Conservation (phyloP, 2,797 vertebrate genomes). For the Ptychadena robeensis region DNA sequence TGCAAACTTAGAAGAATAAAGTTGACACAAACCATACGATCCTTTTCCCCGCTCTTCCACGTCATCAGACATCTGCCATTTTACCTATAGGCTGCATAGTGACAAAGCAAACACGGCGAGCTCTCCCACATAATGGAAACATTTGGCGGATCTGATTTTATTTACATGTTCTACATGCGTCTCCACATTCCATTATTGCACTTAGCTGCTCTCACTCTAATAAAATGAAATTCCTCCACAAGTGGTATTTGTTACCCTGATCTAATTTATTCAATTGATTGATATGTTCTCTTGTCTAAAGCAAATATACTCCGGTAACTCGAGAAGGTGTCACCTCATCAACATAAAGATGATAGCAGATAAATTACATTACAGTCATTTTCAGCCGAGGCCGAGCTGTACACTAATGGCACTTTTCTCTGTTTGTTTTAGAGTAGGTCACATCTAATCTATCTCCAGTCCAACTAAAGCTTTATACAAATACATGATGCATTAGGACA, state of each 20-base stretch:
- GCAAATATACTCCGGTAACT: slow-evolving; percentile 57
- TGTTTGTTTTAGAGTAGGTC: slow-evolving; percentile 42
- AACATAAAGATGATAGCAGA: slow-evolving; percentile 46
- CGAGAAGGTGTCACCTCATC: slow-evolving; percentile 55
- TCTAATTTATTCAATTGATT: slow-evolving; percentile 57
- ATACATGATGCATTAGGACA: slow-evolving; percentile 33
- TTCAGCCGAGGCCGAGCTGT: background rate
- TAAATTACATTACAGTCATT: slow-evolving; percentile 49
- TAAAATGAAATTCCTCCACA: slow-evolving; percentile 37
- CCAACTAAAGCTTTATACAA: slow-evolving; percentile 48
- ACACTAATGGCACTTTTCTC: slow-evolving; percentile 24
- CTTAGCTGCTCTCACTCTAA: slow-evolving; percentile 38
- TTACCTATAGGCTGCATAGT: background rate
- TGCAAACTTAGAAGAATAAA: too few species aligned
- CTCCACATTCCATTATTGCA: slow-evolving; percentile 46
- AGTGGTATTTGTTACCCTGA: slow-evolving; percentile 49
- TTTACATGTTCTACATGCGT: slow-evolving; percentile 18
- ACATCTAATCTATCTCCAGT: slow-evolving; percentile 41
- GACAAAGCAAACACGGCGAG: background rate
- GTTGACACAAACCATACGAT: too few species aligned
- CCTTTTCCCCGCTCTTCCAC: background rate
- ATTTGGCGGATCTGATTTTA: slow-evolving; percentile 19
- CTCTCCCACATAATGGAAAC: slow-evolving; percentile 30
- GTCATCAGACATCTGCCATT: background rate
- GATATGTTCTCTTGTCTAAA: slow-evolving; percentile 50